These are phyloP conservation scores for Drosophila sechellia DNA, from an alignment of 1,140 invertebrate species.

Conservation along the genomic window DNA sequence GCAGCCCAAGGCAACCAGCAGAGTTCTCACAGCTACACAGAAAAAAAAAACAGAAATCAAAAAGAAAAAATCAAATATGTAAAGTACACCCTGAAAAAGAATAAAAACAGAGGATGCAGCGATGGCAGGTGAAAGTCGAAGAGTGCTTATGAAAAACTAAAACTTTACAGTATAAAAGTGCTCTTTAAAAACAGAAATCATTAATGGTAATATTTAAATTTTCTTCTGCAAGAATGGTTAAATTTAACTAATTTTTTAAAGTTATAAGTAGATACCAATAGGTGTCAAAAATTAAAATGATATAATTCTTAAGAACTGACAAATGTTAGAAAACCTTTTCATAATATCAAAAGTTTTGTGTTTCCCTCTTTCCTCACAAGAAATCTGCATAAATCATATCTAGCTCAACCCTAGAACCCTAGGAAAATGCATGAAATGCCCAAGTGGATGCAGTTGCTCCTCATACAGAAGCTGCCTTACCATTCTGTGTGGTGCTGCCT, in stretches of 20 bases:
- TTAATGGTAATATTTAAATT: no score
- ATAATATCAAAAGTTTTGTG: no score
- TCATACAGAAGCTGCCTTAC: slow-evolving; percentile 53
- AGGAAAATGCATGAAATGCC: neutral
- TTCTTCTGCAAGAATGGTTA: no score
- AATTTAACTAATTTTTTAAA: no score
- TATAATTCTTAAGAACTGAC: no score
- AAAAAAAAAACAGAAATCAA: slow-evolving; percentile 9
- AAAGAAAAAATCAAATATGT: slow-evolving; percentile 9
- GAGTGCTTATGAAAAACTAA: neutral
- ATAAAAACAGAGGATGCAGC: neutral
- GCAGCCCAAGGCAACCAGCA: slow-evolving; percentile 60
- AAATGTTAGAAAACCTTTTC: no score
- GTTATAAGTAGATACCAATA: no score
- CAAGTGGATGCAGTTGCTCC: neutral
- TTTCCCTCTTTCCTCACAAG: no score
- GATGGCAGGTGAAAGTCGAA: neutral
- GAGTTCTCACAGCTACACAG: slow-evolving; percentile 45
- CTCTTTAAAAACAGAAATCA: neutral
- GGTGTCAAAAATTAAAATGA: no score
- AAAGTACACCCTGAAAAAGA: neutral
- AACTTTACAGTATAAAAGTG: neutral
- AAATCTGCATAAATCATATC: no score
- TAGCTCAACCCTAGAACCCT: neutral
- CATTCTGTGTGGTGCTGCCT: slow-evolving; percentile 74